phyloP scores from a whole-genome alignment of 2,888 invertebrate species.

The Alsophila aescularia region DNA sequence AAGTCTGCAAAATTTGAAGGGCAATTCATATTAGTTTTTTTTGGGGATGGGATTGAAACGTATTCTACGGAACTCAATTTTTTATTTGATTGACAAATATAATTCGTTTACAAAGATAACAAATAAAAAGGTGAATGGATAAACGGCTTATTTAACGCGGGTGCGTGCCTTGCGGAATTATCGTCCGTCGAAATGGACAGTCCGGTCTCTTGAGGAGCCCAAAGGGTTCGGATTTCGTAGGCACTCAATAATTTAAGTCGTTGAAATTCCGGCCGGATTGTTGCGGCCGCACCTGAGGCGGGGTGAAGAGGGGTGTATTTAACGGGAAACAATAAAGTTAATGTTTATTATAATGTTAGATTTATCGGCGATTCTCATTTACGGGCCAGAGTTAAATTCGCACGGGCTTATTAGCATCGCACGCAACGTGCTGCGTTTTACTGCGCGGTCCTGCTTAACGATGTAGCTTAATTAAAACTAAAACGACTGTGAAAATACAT shows the following conservation, averaged over 20 bases:
- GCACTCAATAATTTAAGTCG: constrained; percentile 83
- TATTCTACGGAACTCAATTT: not conserved
- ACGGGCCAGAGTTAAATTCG: constrained; percentile 68
- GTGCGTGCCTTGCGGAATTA: constrained; percentile 69
- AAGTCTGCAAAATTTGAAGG: not conserved
- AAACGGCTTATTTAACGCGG: constrained; percentile 70
- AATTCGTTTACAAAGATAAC: constrained; percentile 36
- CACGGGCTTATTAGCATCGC: constrained; percentile 64
- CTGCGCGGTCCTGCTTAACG: constrained; percentile 69
- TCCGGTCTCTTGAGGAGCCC: constrained; percentile 76
- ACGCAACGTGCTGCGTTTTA: constrained; percentile 66
- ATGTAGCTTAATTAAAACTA: constrained; percentile 79
- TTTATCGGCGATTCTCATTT: constrained; percentile 81
- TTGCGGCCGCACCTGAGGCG: constrained; percentile 70
- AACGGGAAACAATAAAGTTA: constrained; percentile 79
- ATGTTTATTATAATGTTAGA: constrained; percentile 81
- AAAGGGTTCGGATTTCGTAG: constrained; percentile 77
- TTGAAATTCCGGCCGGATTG: constrained; percentile 80
- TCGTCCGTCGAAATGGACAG: constrained; percentile 76
- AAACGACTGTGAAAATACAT: constrained; percentile 72
- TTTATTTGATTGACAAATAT: constrained; percentile 17
- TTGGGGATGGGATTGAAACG: not conserved
- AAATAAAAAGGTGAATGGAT: constrained; percentile 55
- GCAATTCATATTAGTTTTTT: constrained; percentile 3
- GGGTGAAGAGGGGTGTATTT: constrained; percentile 50